Evolutionary conservation across 2,888 invertebrate genomes (phyloP), one percentile per base, ranked within the genome.

Genomic region (Nemapogon koenigi): DNA sequence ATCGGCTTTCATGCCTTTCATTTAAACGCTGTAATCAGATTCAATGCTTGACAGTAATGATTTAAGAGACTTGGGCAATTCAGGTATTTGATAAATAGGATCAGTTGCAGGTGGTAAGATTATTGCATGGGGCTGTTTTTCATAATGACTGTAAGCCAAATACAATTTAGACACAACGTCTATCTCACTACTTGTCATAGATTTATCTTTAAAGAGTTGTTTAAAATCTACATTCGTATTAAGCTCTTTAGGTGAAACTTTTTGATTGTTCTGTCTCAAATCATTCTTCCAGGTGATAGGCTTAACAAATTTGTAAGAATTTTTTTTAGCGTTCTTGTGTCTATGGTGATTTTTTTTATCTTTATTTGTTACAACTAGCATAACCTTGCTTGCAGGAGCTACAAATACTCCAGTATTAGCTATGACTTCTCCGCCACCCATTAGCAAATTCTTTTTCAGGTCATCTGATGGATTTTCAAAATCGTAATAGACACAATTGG

Each of bases 401-500:
- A 48, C 49, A 16, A 38, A 44, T 35, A 47, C 47, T 37, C 52
- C 55, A 11, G 62, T 55, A 19, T 33, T 33, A 2, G 29, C 17
- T 29, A 76, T 56, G 16, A 68, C 48, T 47, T 75, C 70, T 2
- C 72, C 78, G 19, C 78, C 78, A 43, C 68, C 67, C 47, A 56
- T 59, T 69, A 76, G 66, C 35, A 78, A 61, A 22, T 69, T 68
- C 38, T 46, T 49, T 51, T 65, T 65, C 46, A 78, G 47, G 42
- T 60, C 57, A 48, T 71, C 65, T 35, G 71, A 52, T 2, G 78
- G 78, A 44, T 66, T 73, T 46, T 63, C 59, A 31, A 76, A 62
- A 52, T 76, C 76, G 67, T 73, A 76, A 49, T 66, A 72, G 3
- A 76, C 56, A 46, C 66, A 66, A 43, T 62, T 64, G 11, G 72